Base-by-base conservation (phyloP, 1,140 invertebrate species). In the Magallana gigas region DNA sequence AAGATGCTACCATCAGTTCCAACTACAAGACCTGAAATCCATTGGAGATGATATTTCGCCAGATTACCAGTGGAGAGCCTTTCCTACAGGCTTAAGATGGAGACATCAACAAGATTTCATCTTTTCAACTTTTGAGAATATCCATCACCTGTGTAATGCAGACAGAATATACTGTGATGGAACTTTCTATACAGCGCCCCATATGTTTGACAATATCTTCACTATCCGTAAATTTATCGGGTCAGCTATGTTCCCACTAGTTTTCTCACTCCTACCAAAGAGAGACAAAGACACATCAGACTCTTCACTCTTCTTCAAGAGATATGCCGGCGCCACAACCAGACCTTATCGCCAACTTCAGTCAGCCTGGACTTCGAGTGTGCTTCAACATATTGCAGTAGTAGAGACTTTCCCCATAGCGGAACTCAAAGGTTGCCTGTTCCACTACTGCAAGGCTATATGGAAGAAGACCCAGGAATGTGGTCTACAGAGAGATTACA, bases 121-220 rank as follows among this genome's bases (percentile, higher is more conserved):
- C n/a, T 88, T 88, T 14, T 18, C 83, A 8, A 81, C 87, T n/a
- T 14, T 8, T 48, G 83, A 88, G 1, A 88, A 88, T 57, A 60
- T 85, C 1, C 6, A 16, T 8, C 57, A 81, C 8, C 57, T 88
- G 8, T 80, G 64, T 16, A 57, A 16, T n/a, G 18, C 87, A 29
- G 57, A 80, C 12, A n/a, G 2, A 18, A 58, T 87, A 48, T 84
- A 58, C 86, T 76, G 82, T 60, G 86, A 87, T 58, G 86, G 86
- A 8, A 87, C 64, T n/a, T 85, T 76, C 18, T 85, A 85, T 48
- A 85, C 85, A 85, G 85, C 85, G 58, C 85, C 85, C 76, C 68
- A 64, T 4, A 80, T 80, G 85, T 85, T 85, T 85, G 85, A 85
- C 85, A 85, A 56, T 68, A 85, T 85, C 64, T 85, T 85, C 29